Evolutionary conservation across 2,113 vertebrate species (phyloP), one percentile per base, ranked within the genome.

Genomic region (Butorides virescens): DNA sequence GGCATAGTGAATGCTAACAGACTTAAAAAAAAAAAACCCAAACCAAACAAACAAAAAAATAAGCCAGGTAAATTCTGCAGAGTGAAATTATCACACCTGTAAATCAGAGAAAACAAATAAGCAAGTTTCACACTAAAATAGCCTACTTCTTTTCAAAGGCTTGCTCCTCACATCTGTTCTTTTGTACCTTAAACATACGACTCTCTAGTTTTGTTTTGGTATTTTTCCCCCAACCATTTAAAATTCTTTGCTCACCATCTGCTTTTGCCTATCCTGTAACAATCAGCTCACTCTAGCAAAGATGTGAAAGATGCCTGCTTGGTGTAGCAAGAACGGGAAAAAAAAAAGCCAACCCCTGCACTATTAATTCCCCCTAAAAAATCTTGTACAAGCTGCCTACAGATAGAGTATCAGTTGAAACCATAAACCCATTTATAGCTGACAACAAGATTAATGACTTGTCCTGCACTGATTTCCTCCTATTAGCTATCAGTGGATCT

Each of bases 361-460:
- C 79, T 97, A 98, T 96, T 98, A 95, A 97, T 97, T 97, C 97
- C 90, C 83, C 65, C 90, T 95, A 95, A 93, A 97, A 95, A 98
- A 98, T 95, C 96, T 94, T 90, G 91, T 90, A 93, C 95, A 97
- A 98, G 98, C 98, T 98, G 98, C 95, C 96, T 97, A 91, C 96
- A 98, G 98, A 99, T 98, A 98, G 98, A 97, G 97, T 99, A 98
- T 99, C 99, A 98, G 98, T 96, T 97, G 96, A 98, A 99, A 98
- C 98, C 97, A 87, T 98, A 98, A 99, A 99, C 97, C 98, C 98
- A 99, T 99, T 99, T 98, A 98, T 96, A 98, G 98, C 98, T 99
- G 99, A 99, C 99, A 99, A 97, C 92, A 99, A 99, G 99, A 99
- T 99, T 99, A 99, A 99, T 99, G 99, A 98, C 98, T 98, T 96